These are phyloP conservation scores for Hetaerina titia DNA, from an alignment of 2,888 invertebrate genomes.

Conservation along the genomic window DNA sequence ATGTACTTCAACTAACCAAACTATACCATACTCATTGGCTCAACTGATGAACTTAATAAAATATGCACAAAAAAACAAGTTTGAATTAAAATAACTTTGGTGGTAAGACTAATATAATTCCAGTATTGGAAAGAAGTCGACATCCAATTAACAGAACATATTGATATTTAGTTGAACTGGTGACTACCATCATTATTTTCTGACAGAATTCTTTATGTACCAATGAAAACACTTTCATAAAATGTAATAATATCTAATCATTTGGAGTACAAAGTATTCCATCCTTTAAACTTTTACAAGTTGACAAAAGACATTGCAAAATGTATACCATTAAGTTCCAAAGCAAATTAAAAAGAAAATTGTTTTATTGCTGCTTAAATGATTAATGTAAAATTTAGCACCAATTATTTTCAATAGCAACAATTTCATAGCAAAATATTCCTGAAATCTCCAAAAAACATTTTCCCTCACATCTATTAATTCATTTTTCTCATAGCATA, in stretches of 20 bases:
- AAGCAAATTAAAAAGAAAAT: slow-evolving; percentile 9
- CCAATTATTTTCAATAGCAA: slow-evolving; percentile 41
- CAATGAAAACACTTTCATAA: background rate
- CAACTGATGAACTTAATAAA: background rate
- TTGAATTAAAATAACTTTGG: no score
- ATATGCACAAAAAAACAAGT: background rate
- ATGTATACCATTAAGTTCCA: background rate
- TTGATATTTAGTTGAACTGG: background rate
- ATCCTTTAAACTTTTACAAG: slow-evolving; percentile 11
- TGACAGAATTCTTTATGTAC: slow-evolving; percentile 18
- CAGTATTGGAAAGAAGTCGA: background rate
- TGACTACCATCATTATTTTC: background rate
- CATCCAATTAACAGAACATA: background rate
- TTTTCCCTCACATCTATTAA: background rate
- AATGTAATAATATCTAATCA: background rate
- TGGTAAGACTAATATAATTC: no score
- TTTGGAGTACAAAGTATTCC: slow-evolving; percentile 20
- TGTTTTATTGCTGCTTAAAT: slow-evolving; percentile 39
- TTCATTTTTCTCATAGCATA: background rate
- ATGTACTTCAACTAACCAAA: background rate
- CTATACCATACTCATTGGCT: background rate
- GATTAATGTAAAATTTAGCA: slow-evolving; percentile 53
- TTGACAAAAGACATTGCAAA: slow-evolving; percentile 19
- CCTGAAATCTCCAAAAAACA: background rate
- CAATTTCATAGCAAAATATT: slow-evolving; percentile 65